Conservation (phyloP, 2,888 invertebrate species). For the Phalera bucephala region DNA sequence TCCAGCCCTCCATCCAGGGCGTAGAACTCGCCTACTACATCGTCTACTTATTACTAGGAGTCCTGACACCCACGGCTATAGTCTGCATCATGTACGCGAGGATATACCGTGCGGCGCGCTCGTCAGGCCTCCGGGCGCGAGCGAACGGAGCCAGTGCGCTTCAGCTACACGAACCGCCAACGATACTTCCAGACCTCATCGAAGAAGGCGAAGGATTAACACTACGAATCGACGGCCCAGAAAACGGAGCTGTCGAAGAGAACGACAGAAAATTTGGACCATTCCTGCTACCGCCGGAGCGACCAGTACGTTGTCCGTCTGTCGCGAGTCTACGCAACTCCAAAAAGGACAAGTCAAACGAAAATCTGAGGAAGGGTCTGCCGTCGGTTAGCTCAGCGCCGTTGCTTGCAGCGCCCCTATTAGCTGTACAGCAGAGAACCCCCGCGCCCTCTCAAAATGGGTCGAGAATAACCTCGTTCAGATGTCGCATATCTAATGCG, state of each 20-base stretch:
- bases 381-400: slow-evolving; percentile 81
- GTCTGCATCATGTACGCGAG: slow-evolving; percentile 89
- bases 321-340: slow-evolving; percentile 70
- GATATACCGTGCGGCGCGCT: slow-evolving; percentile 89
- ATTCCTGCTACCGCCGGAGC: slow-evolving; percentile 71
- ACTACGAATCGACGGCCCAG: slow-evolving; percentile 66
- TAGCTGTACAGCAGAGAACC: slow-evolving; percentile 57
- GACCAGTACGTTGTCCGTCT: slow-evolving; percentile 70
- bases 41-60: slow-evolving; percentile 64
- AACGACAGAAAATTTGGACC: slow-evolving; percentile 68
- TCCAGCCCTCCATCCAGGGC: slow-evolving; percentile 51
- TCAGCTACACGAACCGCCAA: slow-evolving; percentile 74
- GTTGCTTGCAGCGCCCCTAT: slow-evolving; percentile 66
- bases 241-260: slow-evolving; percentile 44
- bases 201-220: slow-evolving; percentile 74
- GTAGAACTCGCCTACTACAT: slow-evolving; percentile 64
- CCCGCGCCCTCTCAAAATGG: slow-evolving; percentile 73
- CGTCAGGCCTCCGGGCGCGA: slow-evolving; percentile 82
- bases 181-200: slow-evolving; percentile 64
- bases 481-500: slow-evolving; percentile 92
- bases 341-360: slow-evolving; percentile 67
- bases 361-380: slow-evolving; percentile 62
- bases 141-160: slow-evolving; percentile 77
- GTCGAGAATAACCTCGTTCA: slow-evolving; percentile 88
- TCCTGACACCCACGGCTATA: slow-evolving; percentile 77